Base-by-base conservation (phyloP, 2,888 invertebrate species). In the Phania funesta region DNA sequence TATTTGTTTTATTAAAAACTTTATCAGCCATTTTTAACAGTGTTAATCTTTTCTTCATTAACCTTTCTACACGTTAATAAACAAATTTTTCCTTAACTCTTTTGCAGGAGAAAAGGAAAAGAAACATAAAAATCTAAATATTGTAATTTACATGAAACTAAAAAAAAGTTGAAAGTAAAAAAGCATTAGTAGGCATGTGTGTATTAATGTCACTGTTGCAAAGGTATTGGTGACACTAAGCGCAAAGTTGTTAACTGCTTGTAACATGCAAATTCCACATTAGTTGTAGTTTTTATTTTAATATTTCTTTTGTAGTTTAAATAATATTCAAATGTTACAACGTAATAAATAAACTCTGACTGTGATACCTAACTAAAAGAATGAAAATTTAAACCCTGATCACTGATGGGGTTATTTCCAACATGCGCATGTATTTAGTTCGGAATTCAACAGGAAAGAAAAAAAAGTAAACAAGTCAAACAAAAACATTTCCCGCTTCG, bases 231-330 rank as follows among this genome's bases (percentile, higher is more conserved):
- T 82, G 82, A 78, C 78, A 82, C 70, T 78, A 78, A 82, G 78
- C 50, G 73, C 80, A 83, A 73, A 83, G 76, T 80, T 81, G 80
- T 75, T 84, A 80, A 79, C 80, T 78, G 76, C 52, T 80, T 67
- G 13, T 32, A 76, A 81, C 84, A 84, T 84, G 84, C 84, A 62
- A 84, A 80, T 76, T 67, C 50, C 78, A 67, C 84, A 84, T 84
- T 84, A 84, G 80, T 77, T 65, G 67, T 52, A 60, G 16, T 52
- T 64, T 78, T 50, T 32, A 44, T 35, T n/a, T 46, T 52, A 5
- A 54, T 35, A 32, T 54, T 46, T 35, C 54, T 35, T n/a, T 54
- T 67, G 46, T 58, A 58, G 65, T 67, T 67, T 56, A 50, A 82
- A 62, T 62, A 74, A 77, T 74, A 82, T 64, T 62, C 52, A 38